phyloP scores from a whole-genome alignment of 2,113 vertebrate species.

The Verasper variegatus region DNA sequence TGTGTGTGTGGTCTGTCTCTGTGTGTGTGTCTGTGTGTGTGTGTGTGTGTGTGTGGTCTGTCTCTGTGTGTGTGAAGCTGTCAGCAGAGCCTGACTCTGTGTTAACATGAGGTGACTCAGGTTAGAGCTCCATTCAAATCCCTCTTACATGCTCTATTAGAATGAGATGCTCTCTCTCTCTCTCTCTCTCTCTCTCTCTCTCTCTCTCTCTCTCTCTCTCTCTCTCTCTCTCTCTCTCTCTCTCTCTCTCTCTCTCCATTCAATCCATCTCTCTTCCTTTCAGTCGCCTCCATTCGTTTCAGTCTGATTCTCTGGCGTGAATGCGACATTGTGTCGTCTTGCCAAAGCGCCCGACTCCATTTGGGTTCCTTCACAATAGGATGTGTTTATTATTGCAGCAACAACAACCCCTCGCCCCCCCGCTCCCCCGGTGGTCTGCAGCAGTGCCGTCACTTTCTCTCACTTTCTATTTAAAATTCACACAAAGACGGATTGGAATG shows the following conservation, averaged over 20 bases:
- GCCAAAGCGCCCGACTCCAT: slow-evolving; percentile 23
- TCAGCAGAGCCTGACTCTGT: background rate
- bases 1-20: too few relatives aligned
- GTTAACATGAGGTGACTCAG: slow-evolving; percentile 34
- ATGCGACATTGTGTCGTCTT: background rate
- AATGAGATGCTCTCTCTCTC: background rate
- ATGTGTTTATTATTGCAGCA: slow-evolving; percentile 23
- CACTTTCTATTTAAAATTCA: too few relatives aligned
- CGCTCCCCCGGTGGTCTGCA: too few relatives aligned
- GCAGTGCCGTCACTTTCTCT: too few relatives aligned
- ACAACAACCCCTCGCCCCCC: background rate
- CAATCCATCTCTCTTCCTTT: slow-evolving; percentile 25
- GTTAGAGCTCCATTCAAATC: slow-evolving; percentile 48
- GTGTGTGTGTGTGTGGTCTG: too few relatives aligned
- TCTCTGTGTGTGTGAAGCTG: too few relatives aligned
- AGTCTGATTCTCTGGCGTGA: slow-evolving; percentile 28
- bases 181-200: slow-evolving; percentile 2
- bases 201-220: background rate
- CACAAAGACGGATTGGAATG: too few relatives aligned
- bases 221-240: too few relatives aligned
- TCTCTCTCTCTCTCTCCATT: slow-evolving; percentile 10
- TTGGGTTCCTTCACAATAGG: slow-evolving; percentile 12
- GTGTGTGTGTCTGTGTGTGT: too few relatives aligned
- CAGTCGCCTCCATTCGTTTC: slow-evolving; percentile 24
- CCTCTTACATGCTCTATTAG: slow-evolving; percentile 47